Percentiles rank a stretch among this genome's conserved stretches.
phyloP scores from a whole-genome alignment of 2,113 vertebrate species.

The Talpa occidentalis region DNA sequence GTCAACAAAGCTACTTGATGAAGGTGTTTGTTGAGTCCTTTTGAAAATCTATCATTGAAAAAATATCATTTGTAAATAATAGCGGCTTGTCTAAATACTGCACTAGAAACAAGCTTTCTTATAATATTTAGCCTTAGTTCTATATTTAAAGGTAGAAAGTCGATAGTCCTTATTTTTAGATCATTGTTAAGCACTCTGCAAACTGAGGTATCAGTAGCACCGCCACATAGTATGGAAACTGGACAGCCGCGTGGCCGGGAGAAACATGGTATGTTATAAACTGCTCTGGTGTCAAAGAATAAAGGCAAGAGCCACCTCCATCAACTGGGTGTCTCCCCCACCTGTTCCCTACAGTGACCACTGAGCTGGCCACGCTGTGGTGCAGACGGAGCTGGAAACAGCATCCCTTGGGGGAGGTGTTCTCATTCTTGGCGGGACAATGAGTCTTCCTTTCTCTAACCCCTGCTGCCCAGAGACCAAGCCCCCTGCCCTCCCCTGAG shows the following conservation, averaged over 20 bases:
- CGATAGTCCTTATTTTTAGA: neutral
- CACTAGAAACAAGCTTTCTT: neutral
- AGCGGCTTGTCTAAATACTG: neutral
- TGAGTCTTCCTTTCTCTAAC: neutral
- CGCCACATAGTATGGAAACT: neutral
- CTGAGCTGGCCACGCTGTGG: neutral
- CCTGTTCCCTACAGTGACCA: neutral
- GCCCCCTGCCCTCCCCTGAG: no score
- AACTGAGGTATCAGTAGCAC: neutral
- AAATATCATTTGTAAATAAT: neutral
- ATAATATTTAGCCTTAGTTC: neutral
- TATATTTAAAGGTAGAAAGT: neutral
- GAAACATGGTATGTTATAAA: neutral
- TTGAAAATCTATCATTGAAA: neutral
- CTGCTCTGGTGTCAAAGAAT: neutral
- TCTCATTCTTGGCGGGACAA: slow-evolving; percentile 13
- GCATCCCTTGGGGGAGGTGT: slow-evolving; percentile 15
- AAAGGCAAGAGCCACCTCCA: neutral
- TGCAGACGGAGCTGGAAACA: neutral
- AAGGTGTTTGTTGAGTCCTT: neutral
- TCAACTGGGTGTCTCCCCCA: neutral
- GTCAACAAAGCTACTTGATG: neutral
- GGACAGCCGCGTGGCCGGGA: neutral
- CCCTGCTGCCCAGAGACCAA: neutral
- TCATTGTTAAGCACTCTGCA: neutral